A percentile compares a stretch with the other conserved stretches of the same genome.
phyloP scores from a whole-genome alignment of 2,888 invertebrate species.

The Antitype chi region DNA sequence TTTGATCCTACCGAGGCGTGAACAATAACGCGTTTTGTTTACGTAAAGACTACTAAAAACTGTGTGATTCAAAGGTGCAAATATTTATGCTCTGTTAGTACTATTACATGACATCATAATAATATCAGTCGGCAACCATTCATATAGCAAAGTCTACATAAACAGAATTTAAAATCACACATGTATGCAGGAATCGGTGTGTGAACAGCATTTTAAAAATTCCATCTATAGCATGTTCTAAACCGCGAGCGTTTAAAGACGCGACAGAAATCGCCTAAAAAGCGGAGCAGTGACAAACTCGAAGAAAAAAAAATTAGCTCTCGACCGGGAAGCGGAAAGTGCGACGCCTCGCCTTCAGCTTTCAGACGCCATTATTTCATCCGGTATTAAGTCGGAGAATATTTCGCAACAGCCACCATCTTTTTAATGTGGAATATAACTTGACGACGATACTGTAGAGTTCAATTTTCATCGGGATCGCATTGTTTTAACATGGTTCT shows the following conservation, averaged over 20 bases:
- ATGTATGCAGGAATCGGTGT: conserved; percentile 14
- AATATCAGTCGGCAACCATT: background rate
- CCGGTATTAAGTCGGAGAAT: conserved; percentile 77
- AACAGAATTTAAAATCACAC: conserved; percentile 35
- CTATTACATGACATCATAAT: conserved; percentile 15
- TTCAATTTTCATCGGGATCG: conserved; percentile 76
- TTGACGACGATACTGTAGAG: conserved; percentile 73
- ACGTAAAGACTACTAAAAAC: conserved; percentile 43
- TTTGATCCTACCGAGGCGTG: conserved; percentile 42
- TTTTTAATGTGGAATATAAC: conserved; percentile 74
- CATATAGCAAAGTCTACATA: conserved; percentile 5
- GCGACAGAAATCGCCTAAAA: conserved; percentile 73
- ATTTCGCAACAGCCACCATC: conserved; percentile 71
- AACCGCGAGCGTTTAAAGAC: conserved; percentile 71
- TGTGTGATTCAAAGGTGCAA: conserved; percentile 39
- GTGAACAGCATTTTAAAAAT: conserved; percentile 70
- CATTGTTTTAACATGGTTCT: conserved; percentile 69
- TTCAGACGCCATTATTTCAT: conserved; percentile 84
- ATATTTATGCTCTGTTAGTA: conserved; percentile 14
- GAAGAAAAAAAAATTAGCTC: conserved; percentile 75
- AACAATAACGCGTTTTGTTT: conserved; percentile 47
- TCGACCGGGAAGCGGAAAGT: conserved; percentile 80
- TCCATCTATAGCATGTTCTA: conserved; percentile 71
- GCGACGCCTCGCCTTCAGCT: conserved; percentile 81
- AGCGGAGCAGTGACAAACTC: conserved; percentile 75